Evolutionary conservation across 2,113 vertebrate species (phyloP).

Genomic region (Oenanthe oenanthe): DNA sequence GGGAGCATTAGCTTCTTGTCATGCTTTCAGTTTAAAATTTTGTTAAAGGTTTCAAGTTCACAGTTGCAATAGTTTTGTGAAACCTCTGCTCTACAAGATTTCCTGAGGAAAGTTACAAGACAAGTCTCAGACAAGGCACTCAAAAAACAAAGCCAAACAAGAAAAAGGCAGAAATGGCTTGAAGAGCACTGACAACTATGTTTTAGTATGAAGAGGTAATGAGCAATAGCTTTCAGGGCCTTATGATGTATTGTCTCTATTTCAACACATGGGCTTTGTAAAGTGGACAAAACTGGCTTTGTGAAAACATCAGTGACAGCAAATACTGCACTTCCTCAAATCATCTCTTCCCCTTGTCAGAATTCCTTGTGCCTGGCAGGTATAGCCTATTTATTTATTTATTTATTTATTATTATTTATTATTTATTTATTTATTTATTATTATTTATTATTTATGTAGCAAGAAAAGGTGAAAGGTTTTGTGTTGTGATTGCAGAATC

Average conservation of each 20-base stretch:
- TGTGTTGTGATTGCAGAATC: background rate
- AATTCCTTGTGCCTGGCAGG: background rate
- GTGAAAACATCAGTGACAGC: background rate
- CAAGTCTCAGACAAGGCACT: background rate
- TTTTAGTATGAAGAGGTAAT: conserved; percentile 23
- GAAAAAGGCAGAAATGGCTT: background rate
- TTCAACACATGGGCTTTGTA: conserved; percentile 31
- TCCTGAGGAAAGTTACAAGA: background rate
- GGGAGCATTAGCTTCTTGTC: background rate
- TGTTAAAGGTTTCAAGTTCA: background rate
- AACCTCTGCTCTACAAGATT: background rate
- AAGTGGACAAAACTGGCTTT: background rate
- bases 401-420: background rate
- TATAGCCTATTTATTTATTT: background rate
- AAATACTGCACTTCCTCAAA: background rate
- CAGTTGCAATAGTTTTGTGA: background rate
- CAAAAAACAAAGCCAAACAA: conserved; percentile 41
- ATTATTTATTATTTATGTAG: too few species aligned
- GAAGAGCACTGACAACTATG: background rate
- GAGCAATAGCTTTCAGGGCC: conserved; percentile 30
- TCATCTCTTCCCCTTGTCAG: background rate
- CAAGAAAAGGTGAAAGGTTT: background rate
- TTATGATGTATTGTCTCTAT: conserved; percentile 5
- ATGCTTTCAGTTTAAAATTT: background rate
- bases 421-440: background rate